These are phyloP conservation scores for Monarcha castaneiventris DNA, from an alignment of 2,113 vertebrate genomes.

Conservation along the genomic window DNA sequence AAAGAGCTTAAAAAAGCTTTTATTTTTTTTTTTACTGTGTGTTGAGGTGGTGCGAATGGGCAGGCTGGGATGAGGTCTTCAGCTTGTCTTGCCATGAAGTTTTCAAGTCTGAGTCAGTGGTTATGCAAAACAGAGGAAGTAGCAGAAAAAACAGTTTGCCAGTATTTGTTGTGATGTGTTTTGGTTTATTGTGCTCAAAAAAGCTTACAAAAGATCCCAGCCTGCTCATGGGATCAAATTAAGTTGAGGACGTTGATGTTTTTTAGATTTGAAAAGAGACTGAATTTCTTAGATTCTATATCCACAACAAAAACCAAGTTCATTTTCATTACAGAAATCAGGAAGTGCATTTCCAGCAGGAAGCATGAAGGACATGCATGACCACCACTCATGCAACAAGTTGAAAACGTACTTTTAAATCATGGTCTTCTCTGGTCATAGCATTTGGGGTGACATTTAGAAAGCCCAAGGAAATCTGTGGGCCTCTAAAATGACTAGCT, in stretches of 20 bases:
- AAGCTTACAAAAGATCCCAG: background rate
- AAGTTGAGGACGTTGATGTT: background rate
- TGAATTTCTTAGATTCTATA: background rate
- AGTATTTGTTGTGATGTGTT: background rate
- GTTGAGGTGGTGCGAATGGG: background rate
- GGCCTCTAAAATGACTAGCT: background rate
- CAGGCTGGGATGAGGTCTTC: background rate
- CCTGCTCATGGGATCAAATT: background rate
- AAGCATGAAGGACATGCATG: background rate
- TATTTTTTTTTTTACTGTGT: background rate
- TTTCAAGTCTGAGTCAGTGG: background rate
- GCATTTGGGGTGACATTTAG: background rate
- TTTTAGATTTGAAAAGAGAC: background rate
- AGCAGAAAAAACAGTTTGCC: background rate
- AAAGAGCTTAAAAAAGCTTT: fast-evolving
- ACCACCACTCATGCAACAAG: background rate
- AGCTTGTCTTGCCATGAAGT: background rate
- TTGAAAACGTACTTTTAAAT: background rate
- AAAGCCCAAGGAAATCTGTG: background rate
- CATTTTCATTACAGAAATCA: background rate
- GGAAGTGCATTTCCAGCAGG: background rate
- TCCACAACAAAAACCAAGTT: background rate
- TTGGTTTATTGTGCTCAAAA: background rate
- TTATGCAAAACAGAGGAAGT: background rate
- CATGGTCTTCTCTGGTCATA: background rate